Base-by-base conservation (phyloP, 2,113 vertebrate species). In the Nibea coibor region DNA sequence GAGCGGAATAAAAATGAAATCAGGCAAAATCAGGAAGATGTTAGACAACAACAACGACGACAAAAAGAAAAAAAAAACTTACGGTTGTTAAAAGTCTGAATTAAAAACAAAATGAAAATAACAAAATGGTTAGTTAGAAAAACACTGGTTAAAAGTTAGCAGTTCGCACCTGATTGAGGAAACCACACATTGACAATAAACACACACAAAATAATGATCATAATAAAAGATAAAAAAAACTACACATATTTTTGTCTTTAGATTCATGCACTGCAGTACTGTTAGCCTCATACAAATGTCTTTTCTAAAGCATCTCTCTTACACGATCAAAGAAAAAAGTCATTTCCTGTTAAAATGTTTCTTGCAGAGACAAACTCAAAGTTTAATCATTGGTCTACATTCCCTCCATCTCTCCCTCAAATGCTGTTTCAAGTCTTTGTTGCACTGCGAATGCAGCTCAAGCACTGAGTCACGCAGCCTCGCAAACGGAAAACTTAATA, bases 11-110 rank as follows among this genome's bases (percentile, higher is more conserved):
- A 59, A 0, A 78, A 75, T 81, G 31, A 82, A 63, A 64, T 50
- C 12, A 80, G 64, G 57, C 2, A 78, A 39, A 82, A 82, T 58
- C 15, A 71, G 22, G 14, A 77, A 79, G 22, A 70, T 67, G 26
- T 24, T 50, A 56, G 51, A 28, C 45, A 35, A 35, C 31, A 62
- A 35, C 45, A 65, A 78, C 48, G 62, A 78, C 48, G 67, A 74
- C 17, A 77, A n/a, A 54, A 69, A 20, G 74, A n/a, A 54, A 69
- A 20, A 75, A n/a, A 54, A 69, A 82, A 94, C 92, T 90, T 93
- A 92, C 91, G 77, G 71, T 88, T 89, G 92, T 75, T 93, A 91
- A 92, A 94, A 81, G 88, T 89, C 90, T 86, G 6, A 87, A 73
- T 84, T 78, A 79, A 71, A 75, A 72, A 4, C 87, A 76, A 72